These are phyloP conservation scores for Pyrocephalus nanus DNA, from an alignment of 2,797 vertebrate species.

Conservation along the genomic window DNA sequence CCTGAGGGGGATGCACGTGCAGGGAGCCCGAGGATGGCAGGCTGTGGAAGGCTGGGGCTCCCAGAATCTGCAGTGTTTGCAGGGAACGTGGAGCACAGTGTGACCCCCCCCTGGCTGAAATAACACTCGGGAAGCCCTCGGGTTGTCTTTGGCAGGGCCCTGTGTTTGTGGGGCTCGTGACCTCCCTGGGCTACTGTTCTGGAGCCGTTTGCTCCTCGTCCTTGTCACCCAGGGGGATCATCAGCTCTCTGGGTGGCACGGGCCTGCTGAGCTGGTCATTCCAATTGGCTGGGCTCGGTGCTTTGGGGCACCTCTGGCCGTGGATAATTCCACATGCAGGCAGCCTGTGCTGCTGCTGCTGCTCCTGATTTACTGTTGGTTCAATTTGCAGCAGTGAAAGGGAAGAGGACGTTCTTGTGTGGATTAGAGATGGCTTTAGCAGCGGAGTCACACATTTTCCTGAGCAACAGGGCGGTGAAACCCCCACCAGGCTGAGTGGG, in stretches of 20 bases:
- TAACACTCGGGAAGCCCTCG: neutral
- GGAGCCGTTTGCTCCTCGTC: neutral
- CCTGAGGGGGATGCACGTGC: neutral
- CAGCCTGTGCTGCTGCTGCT: neutral
- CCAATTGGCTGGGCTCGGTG: neutral
- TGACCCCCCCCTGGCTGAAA: neutral
- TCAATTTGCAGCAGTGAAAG: neutral
- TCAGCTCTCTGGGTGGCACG: neutral
- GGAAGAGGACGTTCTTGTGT: neutral
- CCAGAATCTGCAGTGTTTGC: neutral
- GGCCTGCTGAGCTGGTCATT: neutral
- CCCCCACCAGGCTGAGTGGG: neutral
- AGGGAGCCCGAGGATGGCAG: neutral
- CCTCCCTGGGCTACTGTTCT: conserved; percentile 1
- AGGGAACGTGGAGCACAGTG: neutral
- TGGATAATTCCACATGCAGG: neutral
- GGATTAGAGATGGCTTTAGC: neutral
- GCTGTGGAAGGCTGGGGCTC: neutral
- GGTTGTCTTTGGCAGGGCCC: neutral
- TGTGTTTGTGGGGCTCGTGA: neutral
- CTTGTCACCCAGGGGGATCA: neutral
- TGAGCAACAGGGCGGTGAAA: neutral
- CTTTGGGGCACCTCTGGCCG: neutral
- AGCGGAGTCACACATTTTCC: neutral
- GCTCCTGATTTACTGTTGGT: neutral